Evolutionary conservation across 2,888 invertebrate genomes (phyloP), one percentile per base, ranked within the genome.

Genomic region (Nemotelus pantherinus): DNA sequence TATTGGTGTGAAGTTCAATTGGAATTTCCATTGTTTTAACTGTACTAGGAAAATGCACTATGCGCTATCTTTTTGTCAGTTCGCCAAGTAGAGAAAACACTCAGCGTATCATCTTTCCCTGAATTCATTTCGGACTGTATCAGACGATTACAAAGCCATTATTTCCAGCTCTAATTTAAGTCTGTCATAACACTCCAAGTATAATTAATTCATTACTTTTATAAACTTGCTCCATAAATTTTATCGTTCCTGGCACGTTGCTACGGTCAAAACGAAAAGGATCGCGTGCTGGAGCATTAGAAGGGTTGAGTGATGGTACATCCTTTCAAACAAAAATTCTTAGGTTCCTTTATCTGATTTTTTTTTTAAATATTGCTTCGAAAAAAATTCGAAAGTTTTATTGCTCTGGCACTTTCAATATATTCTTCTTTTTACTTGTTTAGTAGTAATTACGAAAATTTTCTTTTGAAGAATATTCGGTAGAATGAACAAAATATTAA

Each of bases 401-500:
- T 53, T 53, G 53, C 53, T 53, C 10, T 53, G 6, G 7, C 53
- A 6, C 53, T 6, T 53, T 53, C 53, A 53, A 53, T 53, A 53
- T 53, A 10, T 7, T 10, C 6, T 53, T 25, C 25, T 53, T 53
- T 53, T 53, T 10, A 10, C 53, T 10, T 53, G 6, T 53, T 6
- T 7, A 53, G 53, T 53, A 53, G 10, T 53, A 53, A 53, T 53
- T 53, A 10, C 53, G 10, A 53, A 53, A 53, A 53, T 53, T 53
- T 53, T 10, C 7, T 25, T 25, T 58, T 58, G 25, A 58, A 58
- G 58, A 7, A 10, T 58, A n/a, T 58, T 58, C 58, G 25, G 58
- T 58, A 7, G 58, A 58, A 58, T 58, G 25, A 58, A 25, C 25
- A 58, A 58, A 58, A n/a, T 58, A 58, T 58, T 58, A 58, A 58